A percentile compares a stretch with the other conserved stretches of the same genome.
Conservation (phyloP, 2,113 vertebrate species). For the Platysternon megacephalum region DNA sequence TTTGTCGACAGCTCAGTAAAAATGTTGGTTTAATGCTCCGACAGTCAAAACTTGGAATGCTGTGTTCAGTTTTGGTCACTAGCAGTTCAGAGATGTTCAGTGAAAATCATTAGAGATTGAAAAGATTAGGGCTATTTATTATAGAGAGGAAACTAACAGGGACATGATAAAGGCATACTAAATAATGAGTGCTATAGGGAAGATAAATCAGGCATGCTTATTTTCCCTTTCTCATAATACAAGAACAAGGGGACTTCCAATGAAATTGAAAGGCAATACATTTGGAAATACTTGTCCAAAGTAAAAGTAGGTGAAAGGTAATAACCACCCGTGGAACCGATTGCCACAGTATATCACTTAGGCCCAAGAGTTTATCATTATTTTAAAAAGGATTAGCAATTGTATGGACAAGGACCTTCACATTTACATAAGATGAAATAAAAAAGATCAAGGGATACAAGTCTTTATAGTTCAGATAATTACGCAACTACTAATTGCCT, state of each 20-base stretch:
- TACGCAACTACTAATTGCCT: fast-evolving
- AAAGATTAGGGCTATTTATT: not conserved
- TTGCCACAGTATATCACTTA: not conserved
- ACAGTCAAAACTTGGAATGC: not conserved
- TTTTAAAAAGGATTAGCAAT: not conserved
- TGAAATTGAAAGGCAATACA: not conserved
- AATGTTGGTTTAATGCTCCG: not conserved
- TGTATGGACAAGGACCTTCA: not conserved
- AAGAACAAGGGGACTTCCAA: not conserved
- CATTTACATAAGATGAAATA: not conserved
- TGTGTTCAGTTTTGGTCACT: not conserved
- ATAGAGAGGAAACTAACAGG: not conserved
- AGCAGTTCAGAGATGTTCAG: not conserved
- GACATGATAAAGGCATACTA: not conserved
- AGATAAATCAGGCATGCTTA: not conserved
- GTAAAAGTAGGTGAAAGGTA: not conserved
- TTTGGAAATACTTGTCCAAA: not conserved
- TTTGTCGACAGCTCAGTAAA: not conserved
- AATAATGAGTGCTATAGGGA: not conserved
- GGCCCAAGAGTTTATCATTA: not conserved
- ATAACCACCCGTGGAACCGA: not conserved
- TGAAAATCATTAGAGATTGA: not conserved
- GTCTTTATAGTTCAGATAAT: not conserved
- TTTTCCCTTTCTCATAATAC: not conserved
- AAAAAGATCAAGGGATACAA: not conserved